Conservation (phyloP, 2,113 vertebrate species). For the Rutilus rutilus region DNA sequence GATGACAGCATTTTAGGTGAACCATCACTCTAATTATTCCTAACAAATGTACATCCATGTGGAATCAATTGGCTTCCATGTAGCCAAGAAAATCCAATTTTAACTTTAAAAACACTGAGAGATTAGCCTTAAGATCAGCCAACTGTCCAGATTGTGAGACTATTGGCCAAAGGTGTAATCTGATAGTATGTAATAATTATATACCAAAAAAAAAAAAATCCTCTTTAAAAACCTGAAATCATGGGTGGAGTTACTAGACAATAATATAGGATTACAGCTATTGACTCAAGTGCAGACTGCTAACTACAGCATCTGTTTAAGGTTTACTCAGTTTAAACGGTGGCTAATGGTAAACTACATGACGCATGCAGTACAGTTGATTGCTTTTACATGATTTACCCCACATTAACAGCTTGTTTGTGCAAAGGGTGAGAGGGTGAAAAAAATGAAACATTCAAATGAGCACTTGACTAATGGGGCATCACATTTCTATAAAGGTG, state of each 20-base stretch:
- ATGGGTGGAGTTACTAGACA: background rate
- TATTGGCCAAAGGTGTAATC: background rate
- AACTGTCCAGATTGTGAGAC: background rate
- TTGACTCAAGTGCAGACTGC: background rate
- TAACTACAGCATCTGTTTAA: background rate
- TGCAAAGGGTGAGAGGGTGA: background rate
- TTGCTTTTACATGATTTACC: background rate
- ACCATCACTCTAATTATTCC: background rate
- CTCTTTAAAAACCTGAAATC: background rate
- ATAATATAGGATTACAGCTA: background rate
- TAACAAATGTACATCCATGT: background rate
- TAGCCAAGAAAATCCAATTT: background rate
- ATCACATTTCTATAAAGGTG: slow-evolving; percentile 9
- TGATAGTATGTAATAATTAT: background rate
- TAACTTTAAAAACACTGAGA: background rate
- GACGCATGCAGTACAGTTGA: background rate
- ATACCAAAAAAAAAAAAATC: background rate
- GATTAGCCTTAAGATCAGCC: background rate
- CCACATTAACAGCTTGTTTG: slow-evolving; percentile 17
- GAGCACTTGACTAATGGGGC: background rate
- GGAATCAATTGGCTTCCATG: background rate
- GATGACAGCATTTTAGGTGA: background rate
- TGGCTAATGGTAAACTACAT: background rate
- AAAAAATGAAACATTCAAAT: slow-evolving; percentile 7
- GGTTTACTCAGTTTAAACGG: background rate